Evolutionary conservation across 37 sponge, comb jelly and placozoan genomes (phyloP).

Genomic region (Beroe ovata): DNA sequence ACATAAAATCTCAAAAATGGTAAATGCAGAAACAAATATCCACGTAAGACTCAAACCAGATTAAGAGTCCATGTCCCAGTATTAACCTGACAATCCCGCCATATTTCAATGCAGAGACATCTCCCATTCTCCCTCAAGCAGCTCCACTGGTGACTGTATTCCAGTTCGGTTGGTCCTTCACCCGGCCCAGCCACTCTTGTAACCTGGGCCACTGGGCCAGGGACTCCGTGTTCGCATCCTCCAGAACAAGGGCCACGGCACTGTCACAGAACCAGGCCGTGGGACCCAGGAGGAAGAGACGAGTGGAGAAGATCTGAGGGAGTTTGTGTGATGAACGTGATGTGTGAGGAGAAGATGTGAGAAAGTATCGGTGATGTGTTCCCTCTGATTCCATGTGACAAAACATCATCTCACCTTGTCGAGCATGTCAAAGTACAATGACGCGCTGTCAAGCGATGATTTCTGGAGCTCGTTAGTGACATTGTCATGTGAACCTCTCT

Average conservation of each 20-base stretch:
- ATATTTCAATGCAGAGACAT: too few species aligned
- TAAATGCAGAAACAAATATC: too few species aligned
- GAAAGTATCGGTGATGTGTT: too few species aligned
- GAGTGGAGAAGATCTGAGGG: constrained; percentile 18
- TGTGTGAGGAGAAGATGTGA: too few species aligned
- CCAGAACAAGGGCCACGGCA: constrained; percentile 48
- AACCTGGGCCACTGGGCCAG: constrained; percentile 32
- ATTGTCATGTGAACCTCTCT: background rate
- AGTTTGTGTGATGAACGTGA: too few species aligned
- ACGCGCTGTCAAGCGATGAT: constrained; percentile 38
- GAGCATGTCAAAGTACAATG: constrained; percentile 57
- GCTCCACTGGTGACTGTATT: background rate
- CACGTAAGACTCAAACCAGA: too few species aligned
- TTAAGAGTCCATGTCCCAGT: too few species aligned
- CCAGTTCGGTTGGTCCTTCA: constrained; percentile 36
- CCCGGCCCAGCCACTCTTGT: constrained; percentile 1
- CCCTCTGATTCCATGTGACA: too few species aligned
- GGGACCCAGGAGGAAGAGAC: constrained; percentile 32
- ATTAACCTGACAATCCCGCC: too few species aligned
- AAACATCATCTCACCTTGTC: constrained; percentile 28
- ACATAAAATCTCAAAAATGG: too few species aligned
- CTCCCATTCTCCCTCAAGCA: too few species aligned
- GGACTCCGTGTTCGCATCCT: constrained; percentile 6
- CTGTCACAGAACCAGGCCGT: constrained; percentile 66
- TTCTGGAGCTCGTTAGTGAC: background rate